Percentiles rank a stretch among this genome's conserved stretches.
Evolutionary conservation across 2,113 vertebrate genomes (phyloP).

Genomic region (Nibea albiflora): DNA sequence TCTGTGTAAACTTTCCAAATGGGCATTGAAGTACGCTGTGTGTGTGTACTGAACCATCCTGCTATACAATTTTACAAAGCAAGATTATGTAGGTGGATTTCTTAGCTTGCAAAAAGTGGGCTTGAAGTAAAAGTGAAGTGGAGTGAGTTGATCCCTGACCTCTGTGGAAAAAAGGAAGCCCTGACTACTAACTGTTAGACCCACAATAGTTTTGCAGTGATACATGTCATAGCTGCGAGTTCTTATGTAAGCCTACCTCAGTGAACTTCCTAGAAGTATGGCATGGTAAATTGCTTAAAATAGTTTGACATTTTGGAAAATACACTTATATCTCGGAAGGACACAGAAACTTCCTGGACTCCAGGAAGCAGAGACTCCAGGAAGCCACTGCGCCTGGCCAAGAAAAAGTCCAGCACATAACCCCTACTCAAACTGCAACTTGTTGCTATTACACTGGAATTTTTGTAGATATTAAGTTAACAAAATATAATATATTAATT

Average conservation of each 20-base stretch:
- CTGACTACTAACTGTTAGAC: conserved; percentile 15
- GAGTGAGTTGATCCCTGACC: conserved; percentile 74
- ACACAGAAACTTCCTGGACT: not conserved
- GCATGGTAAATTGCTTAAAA: conserved; percentile 10
- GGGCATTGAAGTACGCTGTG: conserved; percentile 10
- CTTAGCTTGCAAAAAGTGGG: not conserved
- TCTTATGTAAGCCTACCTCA: conserved; percentile 55
- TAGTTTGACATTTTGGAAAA: conserved; percentile 22
- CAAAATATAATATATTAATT: conserved; percentile 9
- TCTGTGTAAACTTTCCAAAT: conserved; percentile 42
- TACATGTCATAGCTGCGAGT: not conserved
- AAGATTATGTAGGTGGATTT: conserved; percentile 11
- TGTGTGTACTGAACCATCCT: conserved; percentile 27
- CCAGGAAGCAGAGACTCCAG: not conserved
- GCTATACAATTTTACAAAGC: not conserved
- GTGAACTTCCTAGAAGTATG: conserved; percentile 10
- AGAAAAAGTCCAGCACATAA: not conserved
- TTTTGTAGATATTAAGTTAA: conserved; percentile 8
- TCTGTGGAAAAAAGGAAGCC: conserved; percentile 49
- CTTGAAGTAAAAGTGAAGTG: conserved; percentile 35
- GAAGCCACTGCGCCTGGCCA: not conserved
- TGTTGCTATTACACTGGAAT: not conserved
- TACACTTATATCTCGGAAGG: not conserved
- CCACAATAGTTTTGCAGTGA: not conserved
- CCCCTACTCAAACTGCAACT: not conserved